phyloP scores from a whole-genome alignment of 2,888 invertebrate genomes.

The Pristionchus entomophagus region DNA sequence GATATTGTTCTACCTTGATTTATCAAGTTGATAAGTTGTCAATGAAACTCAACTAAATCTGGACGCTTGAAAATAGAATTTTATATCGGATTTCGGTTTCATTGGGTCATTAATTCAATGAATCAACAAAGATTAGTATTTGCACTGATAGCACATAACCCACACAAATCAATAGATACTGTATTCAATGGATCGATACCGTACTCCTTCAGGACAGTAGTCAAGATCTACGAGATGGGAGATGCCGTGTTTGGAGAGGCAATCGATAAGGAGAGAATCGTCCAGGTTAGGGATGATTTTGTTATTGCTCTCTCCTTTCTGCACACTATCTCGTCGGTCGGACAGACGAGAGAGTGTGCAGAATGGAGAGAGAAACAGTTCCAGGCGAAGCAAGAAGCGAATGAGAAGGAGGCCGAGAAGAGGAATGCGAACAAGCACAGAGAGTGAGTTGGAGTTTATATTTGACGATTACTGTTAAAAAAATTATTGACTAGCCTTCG shows the following conservation, averaged over 20 bases:
- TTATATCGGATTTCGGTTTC: too few relatives aligned
- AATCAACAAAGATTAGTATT: too few relatives aligned
- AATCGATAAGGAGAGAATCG: not conserved
- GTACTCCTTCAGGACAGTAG: not conserved
- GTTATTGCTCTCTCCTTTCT: too few relatives aligned
- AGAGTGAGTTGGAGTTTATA: not conserved
- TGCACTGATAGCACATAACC: too few relatives aligned
- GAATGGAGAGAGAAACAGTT: too few relatives aligned
- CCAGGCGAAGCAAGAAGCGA: not conserved
- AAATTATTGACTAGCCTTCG: not conserved
- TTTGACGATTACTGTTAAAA: not conserved
- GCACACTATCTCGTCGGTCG: too few relatives aligned
- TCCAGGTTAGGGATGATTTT: not conserved
- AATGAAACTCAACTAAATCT: too few relatives aligned
- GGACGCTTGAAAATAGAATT: too few relatives aligned
- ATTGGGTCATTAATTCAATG: too few relatives aligned
- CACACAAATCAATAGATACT: not conserved
- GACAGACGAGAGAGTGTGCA: too few relatives aligned
- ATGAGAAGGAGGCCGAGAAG: slow-evolving; percentile 24
- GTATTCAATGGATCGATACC: not conserved
- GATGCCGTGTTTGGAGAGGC: not conserved
- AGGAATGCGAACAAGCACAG: not conserved
- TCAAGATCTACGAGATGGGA: slow-evolving; percentile 2
- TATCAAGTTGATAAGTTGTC: too few relatives aligned
- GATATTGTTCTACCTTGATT: too few relatives aligned